Conservation (phyloP, 2,888 invertebrate genomes). For the Plusia festucae region DNA sequence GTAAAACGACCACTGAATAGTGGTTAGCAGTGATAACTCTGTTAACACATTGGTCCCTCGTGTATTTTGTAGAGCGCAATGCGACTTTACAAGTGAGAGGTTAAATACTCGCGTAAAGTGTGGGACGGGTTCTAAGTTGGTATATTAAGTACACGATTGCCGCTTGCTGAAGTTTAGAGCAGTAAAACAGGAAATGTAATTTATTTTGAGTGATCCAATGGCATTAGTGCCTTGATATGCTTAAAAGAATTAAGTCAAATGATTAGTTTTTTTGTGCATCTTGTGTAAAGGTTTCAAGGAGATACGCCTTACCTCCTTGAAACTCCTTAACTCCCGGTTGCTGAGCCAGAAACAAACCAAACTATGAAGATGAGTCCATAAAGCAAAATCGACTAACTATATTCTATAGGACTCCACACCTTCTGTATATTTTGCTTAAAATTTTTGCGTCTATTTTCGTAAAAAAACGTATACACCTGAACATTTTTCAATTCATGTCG, state of each 20-base stretch:
- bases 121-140: not conserved
- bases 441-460: conserved; percentile 8
- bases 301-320: too few relatives aligned
- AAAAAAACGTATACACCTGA: conserved; percentile 27
- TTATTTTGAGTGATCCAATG: not conserved
- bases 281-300: too few relatives aligned
- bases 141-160: not conserved
- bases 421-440: conserved; percentile 18
- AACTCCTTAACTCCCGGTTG: too few relatives aligned
- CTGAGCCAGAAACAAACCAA: too few relatives aligned
- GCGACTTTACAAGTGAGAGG: not conserved
- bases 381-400: too few relatives aligned
- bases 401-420: not conserved
- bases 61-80: not conserved
- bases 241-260: not conserved
- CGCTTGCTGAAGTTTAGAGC: not conserved
- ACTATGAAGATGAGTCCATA: too few relatives aligned
- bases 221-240: not conserved
- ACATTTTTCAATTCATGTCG: conserved; percentile 40
- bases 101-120: not conserved
- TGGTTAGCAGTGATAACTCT: not conserved
- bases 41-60: not conserved
- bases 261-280: too few relatives aligned
- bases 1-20: too few relatives aligned
- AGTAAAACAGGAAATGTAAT: not conserved